A percentile compares a stretch with the other conserved stretches of the same genome.
Conservation (phyloP, 2,113 vertebrate genomes). For the Silurus glanis region DNA sequence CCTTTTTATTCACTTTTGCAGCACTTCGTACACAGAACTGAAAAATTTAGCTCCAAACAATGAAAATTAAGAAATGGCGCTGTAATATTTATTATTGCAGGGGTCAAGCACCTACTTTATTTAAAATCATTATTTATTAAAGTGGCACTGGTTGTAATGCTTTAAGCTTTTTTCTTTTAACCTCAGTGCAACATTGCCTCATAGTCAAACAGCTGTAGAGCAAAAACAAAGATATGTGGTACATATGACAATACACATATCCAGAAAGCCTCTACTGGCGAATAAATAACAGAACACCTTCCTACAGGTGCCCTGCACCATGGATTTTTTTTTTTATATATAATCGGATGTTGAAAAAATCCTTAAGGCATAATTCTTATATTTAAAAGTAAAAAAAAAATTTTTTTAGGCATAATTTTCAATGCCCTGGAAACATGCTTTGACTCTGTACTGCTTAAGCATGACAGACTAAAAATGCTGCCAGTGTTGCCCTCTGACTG, state of each 20-base stretch:
- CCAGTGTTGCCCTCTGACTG: neutral
- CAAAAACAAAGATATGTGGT: neutral
- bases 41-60: neutral
- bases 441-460: neutral
- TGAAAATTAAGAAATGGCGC: neutral
- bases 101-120: neutral
- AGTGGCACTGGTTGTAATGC: neutral
- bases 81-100: neutral
- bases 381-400: neutral
- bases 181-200: too few relatives aligned
- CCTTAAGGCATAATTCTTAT: neutral
- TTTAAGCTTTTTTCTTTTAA: neutral
- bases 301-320: neutral
- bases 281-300: neutral
- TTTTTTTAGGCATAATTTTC: neutral
- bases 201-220: neutral
- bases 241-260: neutral
- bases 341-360: neutral
- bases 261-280: neutral
- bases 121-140: neutral
- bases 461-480: neutral
- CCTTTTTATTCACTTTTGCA: neutral
- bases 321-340: neutral
- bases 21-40: neutral
- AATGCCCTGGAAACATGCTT: neutral